Evolutionary conservation across 2,113 vertebrate genomes (phyloP).

Genomic region (Pteronura brasiliensis): DNA sequence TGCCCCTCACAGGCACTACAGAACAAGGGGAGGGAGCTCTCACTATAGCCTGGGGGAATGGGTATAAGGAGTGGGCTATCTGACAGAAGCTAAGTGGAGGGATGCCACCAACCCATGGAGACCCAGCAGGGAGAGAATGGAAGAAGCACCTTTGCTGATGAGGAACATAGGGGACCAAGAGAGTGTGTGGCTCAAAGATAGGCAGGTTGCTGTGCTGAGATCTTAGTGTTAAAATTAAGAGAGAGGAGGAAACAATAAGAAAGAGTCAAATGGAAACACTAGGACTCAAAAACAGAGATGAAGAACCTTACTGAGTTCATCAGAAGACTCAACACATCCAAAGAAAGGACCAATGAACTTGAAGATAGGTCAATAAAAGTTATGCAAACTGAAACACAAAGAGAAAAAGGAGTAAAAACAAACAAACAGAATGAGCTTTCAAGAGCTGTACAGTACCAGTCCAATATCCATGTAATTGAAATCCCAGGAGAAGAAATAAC

Average conservation of each 20-base stretch:
- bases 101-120: not conserved
- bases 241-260: not conserved
- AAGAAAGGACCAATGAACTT: not conserved
- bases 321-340: not conserved
- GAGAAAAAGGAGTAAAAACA: not conserved
- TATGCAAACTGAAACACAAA: not conserved
- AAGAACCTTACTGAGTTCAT: not conserved
- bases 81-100: not conserved
- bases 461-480: not conserved
- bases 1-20: not conserved
- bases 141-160: not conserved
- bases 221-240: not conserved
- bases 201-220: not conserved
- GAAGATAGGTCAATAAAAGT: not conserved
- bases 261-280: not conserved
- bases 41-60: not conserved
- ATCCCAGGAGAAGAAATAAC: not conserved
- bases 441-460: not conserved
- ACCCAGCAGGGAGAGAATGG: not conserved
- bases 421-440: not conserved
- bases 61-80: not conserved
- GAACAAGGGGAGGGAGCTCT: not conserved
- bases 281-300: not conserved
- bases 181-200: not conserved
- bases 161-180: not conserved